Base-by-base conservation (phyloP, 2,113 vertebrate genomes). In the Benitochromis conjunctus region DNA sequence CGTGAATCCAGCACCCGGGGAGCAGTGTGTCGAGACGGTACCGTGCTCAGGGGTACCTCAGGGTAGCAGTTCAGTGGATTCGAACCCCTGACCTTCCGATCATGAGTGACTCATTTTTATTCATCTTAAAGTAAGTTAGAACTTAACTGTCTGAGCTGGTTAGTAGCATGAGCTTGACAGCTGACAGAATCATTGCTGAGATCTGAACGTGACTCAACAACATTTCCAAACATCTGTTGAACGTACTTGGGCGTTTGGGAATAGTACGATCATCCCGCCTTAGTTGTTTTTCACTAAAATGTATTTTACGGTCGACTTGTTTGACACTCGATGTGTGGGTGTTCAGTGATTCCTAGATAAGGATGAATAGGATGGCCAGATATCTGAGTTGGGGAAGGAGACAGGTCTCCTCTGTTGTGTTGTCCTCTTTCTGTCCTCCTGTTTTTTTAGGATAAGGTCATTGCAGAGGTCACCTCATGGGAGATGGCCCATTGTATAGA, bases 381-480 rank as follows among this genome's bases (percentile, higher is more conserved):
- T 86, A 91, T 94, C 89, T 88, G 88, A 88, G 82, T 89, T 89
- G 91, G 88, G 83, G 87, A 88, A 92, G 90, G 92, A 93, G 90
- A 95, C 92, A 88, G 91, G 92, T 90, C 71, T 86, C n/a, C n/a
- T n/a, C n/a, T n/a, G n/a, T n/a, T n/a, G n/a, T n/a, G n/a, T n/a
- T n/a, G n/a, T n/a, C 82, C 90, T 91, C 83, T 34, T 34, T 34
- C 7, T 34, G 34, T 7, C 34, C 34, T 14, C 41, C 10, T 43
- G 41, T 4, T 43, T 9, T 43, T 48, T 48, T 48, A 9, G 16
- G 14, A 48, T 48, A 14, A 14, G 5, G 13, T 48, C 5, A 48
- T 48, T 14, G 16, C 36, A 36, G 36, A 36, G 36, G 36, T 36
- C 36, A 36, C 36, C 36, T 36, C 7, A 8, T 9, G 8, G 8